These are phyloP conservation scores for Cryptus viduatorius DNA, from an alignment of 2,888 invertebrate genomes.

Conservation along the genomic window DNA sequence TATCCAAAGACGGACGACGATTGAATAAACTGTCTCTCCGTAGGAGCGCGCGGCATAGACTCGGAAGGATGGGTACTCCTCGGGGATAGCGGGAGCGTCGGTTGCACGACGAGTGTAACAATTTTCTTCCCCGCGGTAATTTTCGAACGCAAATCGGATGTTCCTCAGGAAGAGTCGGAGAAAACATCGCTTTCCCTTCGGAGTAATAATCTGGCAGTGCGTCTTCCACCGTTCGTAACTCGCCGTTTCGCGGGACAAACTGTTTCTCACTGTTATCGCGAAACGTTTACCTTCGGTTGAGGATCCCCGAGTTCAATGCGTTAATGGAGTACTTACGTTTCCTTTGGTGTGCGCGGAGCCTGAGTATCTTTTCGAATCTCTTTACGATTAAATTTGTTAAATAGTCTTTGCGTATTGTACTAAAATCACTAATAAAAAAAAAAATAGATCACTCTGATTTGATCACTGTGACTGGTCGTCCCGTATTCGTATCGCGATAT, in stretches of 20 bases:
- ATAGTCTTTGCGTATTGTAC: slow-evolving; percentile 73
- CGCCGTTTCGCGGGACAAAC: slow-evolving; percentile 3
- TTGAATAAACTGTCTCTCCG: not conserved
- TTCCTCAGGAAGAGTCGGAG: slow-evolving; percentile 16
- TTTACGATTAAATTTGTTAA: slow-evolving; percentile 75
- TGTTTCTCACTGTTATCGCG: not conserved
- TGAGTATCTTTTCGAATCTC: slow-evolving; percentile 76
- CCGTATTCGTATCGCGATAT: not conserved
- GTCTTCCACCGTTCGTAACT: slow-evolving; percentile 6
- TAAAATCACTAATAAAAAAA: not conserved
- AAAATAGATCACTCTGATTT: slow-evolving; percentile 69
- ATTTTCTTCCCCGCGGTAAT: not conserved
- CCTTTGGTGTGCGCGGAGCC: slow-evolving; percentile 78
- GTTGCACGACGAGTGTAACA: not conserved
- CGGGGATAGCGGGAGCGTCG: not conserved
- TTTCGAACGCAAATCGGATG: slow-evolving; percentile 25
- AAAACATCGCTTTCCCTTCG: slow-evolving; percentile 1
- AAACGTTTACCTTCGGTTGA: not conserved
- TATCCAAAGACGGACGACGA: not conserved
- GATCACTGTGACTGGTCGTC: slow-evolving; percentile 37
- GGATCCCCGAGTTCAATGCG: not conserved
- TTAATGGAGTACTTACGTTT: slow-evolving; percentile 33
- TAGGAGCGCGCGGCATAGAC: not conserved
- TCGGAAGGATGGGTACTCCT: not conserved
- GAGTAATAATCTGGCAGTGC: not conserved